These are phyloP conservation scores for Phoeniculus purpureus DNA, from an alignment of 2,797 vertebrate genomes.

Conservation along the genomic window DNA sequence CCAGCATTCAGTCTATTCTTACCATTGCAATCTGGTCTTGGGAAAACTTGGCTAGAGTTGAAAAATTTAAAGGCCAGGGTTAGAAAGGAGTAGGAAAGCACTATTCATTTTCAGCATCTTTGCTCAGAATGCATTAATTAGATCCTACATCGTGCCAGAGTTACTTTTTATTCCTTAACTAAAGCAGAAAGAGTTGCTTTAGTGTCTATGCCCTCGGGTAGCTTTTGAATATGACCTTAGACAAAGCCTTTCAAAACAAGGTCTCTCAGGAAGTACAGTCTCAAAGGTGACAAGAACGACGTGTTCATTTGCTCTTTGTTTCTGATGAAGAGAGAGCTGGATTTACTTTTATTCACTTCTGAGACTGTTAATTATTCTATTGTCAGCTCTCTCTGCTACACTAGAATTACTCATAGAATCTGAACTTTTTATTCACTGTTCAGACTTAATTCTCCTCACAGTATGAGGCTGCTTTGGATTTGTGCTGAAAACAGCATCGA, in stretches of 20 bases:
- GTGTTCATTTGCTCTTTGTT: not conserved
- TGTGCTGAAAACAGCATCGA: too few relatives aligned
- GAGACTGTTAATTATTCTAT: not conserved
- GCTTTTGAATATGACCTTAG: not conserved
- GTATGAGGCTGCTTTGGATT: too few relatives aligned
- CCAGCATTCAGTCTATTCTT: slow-evolving; percentile 40
- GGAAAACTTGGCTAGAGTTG: slow-evolving; percentile 49
- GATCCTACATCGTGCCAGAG: not conserved
- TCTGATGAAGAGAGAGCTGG: not conserved
- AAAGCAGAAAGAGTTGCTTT: not conserved
- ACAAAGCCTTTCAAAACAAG: not conserved
- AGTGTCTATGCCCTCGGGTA: not conserved
- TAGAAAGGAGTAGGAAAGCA: slow-evolving; percentile 32
- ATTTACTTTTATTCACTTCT: not conserved
- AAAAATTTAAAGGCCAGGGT: slow-evolving; percentile 49
- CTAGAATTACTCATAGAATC: not conserved
- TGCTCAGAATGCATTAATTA: slow-evolving; percentile 47
- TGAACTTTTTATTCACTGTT: not conserved
- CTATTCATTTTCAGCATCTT: slow-evolving; percentile 11
- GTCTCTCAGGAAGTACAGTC: not conserved
- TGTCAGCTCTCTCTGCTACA: not conserved
- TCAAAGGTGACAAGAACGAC: not conserved
- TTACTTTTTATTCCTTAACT: slow-evolving; percentile 2
- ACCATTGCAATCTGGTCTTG: slow-evolving; percentile 54
- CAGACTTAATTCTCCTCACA: not conserved